Conservation (phyloP, 2,113 vertebrate genomes). For the Typhlomys cinereus region DNA sequence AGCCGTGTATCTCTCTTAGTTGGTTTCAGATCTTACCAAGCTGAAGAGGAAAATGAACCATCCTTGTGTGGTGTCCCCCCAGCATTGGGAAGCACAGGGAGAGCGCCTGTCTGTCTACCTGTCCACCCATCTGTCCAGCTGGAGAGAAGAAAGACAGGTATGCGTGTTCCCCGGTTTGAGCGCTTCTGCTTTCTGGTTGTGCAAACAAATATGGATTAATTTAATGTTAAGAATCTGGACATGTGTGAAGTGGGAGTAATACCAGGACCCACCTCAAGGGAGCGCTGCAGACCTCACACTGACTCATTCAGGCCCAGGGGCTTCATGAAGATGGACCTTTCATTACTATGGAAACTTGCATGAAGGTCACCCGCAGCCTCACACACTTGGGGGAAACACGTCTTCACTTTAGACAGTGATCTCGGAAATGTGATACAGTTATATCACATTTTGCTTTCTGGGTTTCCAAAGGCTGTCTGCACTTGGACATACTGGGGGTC, state of each 20-base stretch:
- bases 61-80: neutral
- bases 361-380: neutral
- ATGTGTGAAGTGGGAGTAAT: neutral
- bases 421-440: neutral
- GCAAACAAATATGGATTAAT: neutral
- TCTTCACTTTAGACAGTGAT: neutral
- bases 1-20: neutral
- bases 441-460: neutral
- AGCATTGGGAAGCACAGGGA: neutral
- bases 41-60: too few species aligned
- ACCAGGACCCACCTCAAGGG: neutral
- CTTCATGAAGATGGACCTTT: neutral
- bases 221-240: neutral
- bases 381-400: rapidly evolving
- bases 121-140: neutral
- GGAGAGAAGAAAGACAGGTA: neutral
- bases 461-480: neutral
- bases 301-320: neutral
- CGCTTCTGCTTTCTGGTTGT: neutral
- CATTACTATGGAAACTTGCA: neutral
- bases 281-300: neutral
- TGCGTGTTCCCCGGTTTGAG: neutral
- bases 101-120: neutral
- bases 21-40: too few species aligned
- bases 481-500: neutral